Evolutionary conservation across 2,888 invertebrate genomes (phyloP).

Genomic region (Eristalis pertinax): DNA sequence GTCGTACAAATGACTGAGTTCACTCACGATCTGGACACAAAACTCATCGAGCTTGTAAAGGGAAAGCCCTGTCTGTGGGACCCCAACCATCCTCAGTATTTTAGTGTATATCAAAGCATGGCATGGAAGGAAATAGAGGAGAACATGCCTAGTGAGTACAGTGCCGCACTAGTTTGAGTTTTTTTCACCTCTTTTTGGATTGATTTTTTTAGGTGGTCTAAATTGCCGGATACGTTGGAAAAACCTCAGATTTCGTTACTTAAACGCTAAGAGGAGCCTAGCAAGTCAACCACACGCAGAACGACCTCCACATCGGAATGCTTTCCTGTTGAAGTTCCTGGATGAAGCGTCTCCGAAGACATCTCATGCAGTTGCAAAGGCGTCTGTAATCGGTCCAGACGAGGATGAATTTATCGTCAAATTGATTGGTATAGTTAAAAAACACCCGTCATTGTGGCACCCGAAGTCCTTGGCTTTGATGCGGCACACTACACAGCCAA

Average conservation of each 20-base stretch:
- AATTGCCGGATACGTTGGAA: conserved; percentile 79
- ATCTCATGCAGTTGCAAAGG: neutral
- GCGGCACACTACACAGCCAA: conserved; percentile 75
- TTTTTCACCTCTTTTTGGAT: neutral
- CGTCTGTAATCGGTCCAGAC: conserved; percentile 61
- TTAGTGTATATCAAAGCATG: neutral
- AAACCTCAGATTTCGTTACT: conserved; percentile 77
- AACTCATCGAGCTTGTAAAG: conserved; percentile 41
- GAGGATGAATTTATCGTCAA: conserved; percentile 77
- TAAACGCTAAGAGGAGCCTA: conserved; percentile 76
- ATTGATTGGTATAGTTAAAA: conserved; percentile 75
- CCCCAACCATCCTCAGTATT: neutral
- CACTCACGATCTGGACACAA: conserved; percentile 28
- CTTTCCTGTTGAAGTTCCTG: conserved; percentile 24
- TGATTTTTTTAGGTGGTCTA: conserved; percentile 32
- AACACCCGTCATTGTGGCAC: conserved; percentile 77
- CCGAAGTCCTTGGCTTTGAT: conserved; percentile 73
- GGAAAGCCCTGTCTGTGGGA: conserved; percentile 37
- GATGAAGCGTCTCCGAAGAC: neutral
- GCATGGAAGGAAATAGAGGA: conserved; percentile 31
- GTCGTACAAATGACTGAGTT: conserved; percentile 1
- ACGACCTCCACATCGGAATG: conserved; percentile 7
- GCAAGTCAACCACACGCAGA: neutral
- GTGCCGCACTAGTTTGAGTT: neutral
- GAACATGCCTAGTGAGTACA: conserved; percentile 50